Percentiles rank a stretch among this genome's conserved stretches.
These are phyloP conservation scores for Cryptus viduatorius DNA, from an alignment of 2,888 invertebrate species.

Conservation along the genomic window DNA sequence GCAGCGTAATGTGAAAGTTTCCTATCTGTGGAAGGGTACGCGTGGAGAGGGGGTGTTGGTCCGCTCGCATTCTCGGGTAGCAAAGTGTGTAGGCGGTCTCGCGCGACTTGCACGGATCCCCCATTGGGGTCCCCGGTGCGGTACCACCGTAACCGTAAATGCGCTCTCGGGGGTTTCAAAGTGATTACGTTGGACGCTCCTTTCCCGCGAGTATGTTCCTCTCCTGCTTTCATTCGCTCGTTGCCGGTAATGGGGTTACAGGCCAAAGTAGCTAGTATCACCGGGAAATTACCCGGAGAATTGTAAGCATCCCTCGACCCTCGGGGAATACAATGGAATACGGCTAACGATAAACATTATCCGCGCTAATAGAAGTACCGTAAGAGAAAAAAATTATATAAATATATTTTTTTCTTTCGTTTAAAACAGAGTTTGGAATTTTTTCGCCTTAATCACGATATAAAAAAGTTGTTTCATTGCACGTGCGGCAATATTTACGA, in stretches of 20 bases:
- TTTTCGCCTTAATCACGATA: background rate
- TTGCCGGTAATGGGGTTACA: slow-evolving; percentile 64
- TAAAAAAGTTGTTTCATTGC: too few relatives aligned
- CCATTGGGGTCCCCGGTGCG: slow-evolving; percentile 36
- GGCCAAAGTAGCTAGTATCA: slow-evolving; percentile 64
- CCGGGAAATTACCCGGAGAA: slow-evolving; percentile 59
- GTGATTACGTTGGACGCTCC: slow-evolving; percentile 67
- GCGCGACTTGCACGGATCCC: slow-evolving; percentile 33
- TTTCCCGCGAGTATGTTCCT: slow-evolving; percentile 25
- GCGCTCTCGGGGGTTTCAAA: slow-evolving; percentile 67
- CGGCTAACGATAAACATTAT: slow-evolving; percentile 35
- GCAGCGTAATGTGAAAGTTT: slow-evolving; percentile 1
- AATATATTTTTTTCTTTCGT: background rate
- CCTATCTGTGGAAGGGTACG: background rate
- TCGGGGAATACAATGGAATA: slow-evolving; percentile 4
- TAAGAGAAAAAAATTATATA: background rate
- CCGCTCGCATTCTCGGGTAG: slow-evolving; percentile 37
- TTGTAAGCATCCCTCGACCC: slow-evolving; percentile 42
- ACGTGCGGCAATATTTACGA: too few relatives aligned
- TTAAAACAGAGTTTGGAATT: background rate
- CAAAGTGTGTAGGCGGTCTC: slow-evolving; percentile 35
- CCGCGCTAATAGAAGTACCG: slow-evolving; percentile 5
- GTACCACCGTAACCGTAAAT: slow-evolving; percentile 65
- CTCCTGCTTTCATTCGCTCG: slow-evolving; percentile 54
- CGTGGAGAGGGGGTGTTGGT: slow-evolving; percentile 3